Evolutionary conservation across 2,888 invertebrate species (phyloP).

Genomic region (Salpingus planirostris): DNA sequence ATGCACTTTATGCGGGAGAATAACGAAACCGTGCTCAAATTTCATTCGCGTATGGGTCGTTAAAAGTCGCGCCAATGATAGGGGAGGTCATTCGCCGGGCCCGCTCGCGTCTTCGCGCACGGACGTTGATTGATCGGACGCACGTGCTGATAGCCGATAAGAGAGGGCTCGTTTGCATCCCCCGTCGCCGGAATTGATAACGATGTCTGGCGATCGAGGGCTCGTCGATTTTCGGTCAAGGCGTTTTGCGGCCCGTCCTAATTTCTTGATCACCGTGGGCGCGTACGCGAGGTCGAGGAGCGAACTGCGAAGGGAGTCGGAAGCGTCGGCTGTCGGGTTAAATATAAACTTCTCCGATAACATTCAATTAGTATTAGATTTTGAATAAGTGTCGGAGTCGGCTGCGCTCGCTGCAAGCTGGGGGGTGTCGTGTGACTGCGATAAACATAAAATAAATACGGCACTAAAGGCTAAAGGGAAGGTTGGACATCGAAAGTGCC

Average conservation of each 20-base stretch:
- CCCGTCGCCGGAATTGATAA: background rate
- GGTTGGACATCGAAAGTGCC: constrained; percentile 1
- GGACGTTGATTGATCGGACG: constrained; percentile 20
- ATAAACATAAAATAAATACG: constrained; percentile 15
- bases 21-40: constrained; percentile 25
- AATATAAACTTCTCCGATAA: constrained; percentile 12
- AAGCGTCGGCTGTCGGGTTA: no score
- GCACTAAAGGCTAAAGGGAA: constrained; percentile 6
- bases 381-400: constrained; percentile 6
- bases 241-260: no score
- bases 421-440: constrained; percentile 12
- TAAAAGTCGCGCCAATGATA: constrained; percentile 19
- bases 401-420: constrained; percentile 9
- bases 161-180: constrained; percentile 1
- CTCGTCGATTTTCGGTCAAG: no score
- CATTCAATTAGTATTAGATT: constrained; percentile 12
- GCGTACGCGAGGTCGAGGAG: no score
- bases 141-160: constrained; percentile 20
- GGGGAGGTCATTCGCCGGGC: constrained; percentile 19
- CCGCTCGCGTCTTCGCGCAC: constrained; percentile 19
- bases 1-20: constrained; percentile 25
- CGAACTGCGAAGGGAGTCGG: no score
- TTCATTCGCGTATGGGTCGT: constrained; percentile 22
- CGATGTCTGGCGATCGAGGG: no score
- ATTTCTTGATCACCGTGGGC: no score